Conservation (phyloP, 2,113 vertebrate species). For the Channa maculata region DNA sequence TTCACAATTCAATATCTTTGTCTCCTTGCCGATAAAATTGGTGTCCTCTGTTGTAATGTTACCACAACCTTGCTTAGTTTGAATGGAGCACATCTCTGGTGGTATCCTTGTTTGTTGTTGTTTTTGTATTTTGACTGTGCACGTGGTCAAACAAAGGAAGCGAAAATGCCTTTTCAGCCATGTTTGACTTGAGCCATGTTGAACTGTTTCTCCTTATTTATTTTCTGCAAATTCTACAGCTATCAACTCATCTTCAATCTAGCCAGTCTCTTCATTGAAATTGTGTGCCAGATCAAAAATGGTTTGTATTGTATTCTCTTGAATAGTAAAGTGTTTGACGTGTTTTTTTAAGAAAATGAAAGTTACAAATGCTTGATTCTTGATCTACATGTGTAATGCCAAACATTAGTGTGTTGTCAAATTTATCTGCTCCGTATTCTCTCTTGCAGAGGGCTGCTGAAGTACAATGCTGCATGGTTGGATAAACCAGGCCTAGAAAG, state of each 20-base stretch:
- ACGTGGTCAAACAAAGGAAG: neutral
- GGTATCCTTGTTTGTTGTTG: neutral
- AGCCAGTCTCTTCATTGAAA: conserved; percentile 10
- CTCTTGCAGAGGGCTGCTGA: conserved; percentile 45
- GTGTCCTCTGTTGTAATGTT: neutral
- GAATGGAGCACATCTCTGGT: neutral
- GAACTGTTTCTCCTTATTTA: neutral
- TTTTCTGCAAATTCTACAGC: neutral
- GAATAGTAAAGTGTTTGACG: conserved; percentile 5
- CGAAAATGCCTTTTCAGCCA: neutral
- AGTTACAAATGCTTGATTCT: too few species aligned
- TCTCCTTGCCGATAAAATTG: too few species aligned
- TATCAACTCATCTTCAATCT: neutral
- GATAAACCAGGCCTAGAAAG: conserved; percentile 25
- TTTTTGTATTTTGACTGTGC: too few species aligned
- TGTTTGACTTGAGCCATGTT: too few species aligned
- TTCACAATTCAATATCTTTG: too few species aligned
- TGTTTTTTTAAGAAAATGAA: neutral
- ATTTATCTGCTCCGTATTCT: conserved; percentile 6
- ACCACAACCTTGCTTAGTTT: neutral
- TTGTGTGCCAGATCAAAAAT: conserved; percentile 9
- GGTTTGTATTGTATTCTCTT: conserved; percentile 24
- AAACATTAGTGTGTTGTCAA: neutral
- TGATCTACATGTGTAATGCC: neutral
- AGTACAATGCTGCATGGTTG: conserved; percentile 10